phyloP scores from a whole-genome alignment of 2,797 vertebrate species.

The Numenius phaeopus region DNA sequence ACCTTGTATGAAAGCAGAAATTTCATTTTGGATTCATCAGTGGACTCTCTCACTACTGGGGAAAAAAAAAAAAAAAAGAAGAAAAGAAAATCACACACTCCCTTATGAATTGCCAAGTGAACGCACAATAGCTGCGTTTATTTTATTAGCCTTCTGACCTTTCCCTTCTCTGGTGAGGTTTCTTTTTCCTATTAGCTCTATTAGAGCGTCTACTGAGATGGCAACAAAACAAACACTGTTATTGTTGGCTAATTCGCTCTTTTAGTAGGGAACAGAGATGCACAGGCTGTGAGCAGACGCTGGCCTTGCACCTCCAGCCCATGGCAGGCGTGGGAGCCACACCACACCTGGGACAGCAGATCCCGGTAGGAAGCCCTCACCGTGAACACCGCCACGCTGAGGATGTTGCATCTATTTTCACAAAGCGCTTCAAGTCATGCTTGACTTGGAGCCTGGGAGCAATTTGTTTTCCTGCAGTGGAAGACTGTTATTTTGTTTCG shows the following conservation, averaged over 20 bases:
- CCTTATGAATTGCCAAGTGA: conserved; percentile 25
- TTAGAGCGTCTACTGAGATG: conserved; percentile 68
- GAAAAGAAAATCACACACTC: background rate
- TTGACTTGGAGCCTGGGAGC: background rate
- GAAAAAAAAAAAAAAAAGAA: background rate
- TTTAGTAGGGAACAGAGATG: background rate
- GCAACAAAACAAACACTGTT: conserved; percentile 65
- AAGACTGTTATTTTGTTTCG: background rate
- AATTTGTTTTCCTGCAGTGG: background rate
- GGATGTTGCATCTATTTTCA: background rate
- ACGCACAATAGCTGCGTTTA: conserved; percentile 34
- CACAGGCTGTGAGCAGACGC: background rate
- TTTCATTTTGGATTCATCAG: background rate
- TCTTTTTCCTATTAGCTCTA: conserved; percentile 60
- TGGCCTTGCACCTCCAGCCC: background rate
- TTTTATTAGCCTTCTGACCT: conserved; percentile 71
- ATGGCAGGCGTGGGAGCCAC: accelerated
- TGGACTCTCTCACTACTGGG: background rate
- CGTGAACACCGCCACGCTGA: accelerated
- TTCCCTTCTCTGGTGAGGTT: conserved; percentile 56
- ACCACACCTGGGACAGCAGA: background rate
- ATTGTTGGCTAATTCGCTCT: conserved; percentile 17
- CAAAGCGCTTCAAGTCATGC: background rate
- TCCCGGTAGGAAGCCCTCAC: background rate
- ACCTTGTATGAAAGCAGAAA: background rate